Evolutionary conservation across 2,888 invertebrate species (phyloP).

Genomic region (Eudemis profundana): DNA sequence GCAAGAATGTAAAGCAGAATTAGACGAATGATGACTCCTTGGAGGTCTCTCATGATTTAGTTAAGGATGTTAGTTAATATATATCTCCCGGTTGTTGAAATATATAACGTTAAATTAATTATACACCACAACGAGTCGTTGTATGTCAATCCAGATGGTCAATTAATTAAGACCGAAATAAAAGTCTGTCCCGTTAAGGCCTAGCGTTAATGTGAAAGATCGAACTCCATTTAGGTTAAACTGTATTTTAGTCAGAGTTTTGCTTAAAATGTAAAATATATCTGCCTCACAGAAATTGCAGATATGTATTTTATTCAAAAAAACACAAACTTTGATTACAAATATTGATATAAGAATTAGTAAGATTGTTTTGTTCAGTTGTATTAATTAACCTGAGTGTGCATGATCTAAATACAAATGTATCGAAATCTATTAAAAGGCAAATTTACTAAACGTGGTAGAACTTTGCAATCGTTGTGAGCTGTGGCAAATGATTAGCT

Average conservation of each 20-base stretch:
- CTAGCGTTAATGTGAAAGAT: slow-evolving; percentile 64
- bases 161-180: slow-evolving; percentile 78
- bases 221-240: slow-evolving; percentile 56
- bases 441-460: slow-evolving; percentile 17
- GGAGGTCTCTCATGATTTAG: slow-evolving; percentile 76
- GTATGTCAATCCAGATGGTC: slow-evolving; percentile 79
- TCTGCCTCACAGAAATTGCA: slow-evolving; percentile 8
- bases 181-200: slow-evolving; percentile 67
- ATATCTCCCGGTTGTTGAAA: slow-evolving; percentile 81
- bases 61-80: slow-evolving; percentile 73
- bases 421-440: slow-evolving; percentile 19
- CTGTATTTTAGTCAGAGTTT: slow-evolving; percentile 61
- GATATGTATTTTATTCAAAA: slow-evolving; percentile 1
- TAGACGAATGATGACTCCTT: slow-evolving; percentile 68
- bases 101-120: slow-evolving; percentile 62
- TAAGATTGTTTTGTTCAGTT: slow-evolving; percentile 34
- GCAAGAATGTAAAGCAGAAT: slow-evolving; percentile 44
- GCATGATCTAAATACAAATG: slow-evolving; percentile 31
- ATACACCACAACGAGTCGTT: slow-evolving; percentile 62
- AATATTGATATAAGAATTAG: slow-evolving; percentile 41
- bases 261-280: slow-evolving; percentile 37
- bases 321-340: slow-evolving; percentile 48
- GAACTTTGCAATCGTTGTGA: slow-evolving; percentile 11
- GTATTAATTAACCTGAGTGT: slow-evolving; percentile 18
- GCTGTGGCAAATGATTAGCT: slow-evolving; percentile 16